Evolutionary conservation across 2,888 invertebrate species (phyloP).

Genomic region (Chesias legatella): DNA sequence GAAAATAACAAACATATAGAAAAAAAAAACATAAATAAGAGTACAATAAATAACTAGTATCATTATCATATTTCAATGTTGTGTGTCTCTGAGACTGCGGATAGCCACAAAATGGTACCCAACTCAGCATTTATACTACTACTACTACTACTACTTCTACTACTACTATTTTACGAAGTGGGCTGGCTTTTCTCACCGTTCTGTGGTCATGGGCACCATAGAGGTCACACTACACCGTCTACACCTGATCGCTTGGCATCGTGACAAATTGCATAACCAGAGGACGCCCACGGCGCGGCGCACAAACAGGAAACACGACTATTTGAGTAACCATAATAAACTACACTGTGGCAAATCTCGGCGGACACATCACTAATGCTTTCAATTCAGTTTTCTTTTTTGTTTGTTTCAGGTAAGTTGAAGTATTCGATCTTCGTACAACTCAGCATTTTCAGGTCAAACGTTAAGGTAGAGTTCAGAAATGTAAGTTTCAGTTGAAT

Average conservation of each 20-base stretch:
- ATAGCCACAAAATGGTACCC: too few species aligned
- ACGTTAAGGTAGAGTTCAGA: conserved; percentile 21
- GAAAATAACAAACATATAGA: too few species aligned
- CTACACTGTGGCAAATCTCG: conserved; percentile 31
- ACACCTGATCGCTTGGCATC: conserved; percentile 73
- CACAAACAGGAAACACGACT: conserved; percentile 73
- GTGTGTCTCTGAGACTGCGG: too few species aligned
- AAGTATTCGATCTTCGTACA: conserved; percentile 9
- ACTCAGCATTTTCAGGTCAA: conserved; percentile 13
- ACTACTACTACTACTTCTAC: too few species aligned
- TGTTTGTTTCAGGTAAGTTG: conserved; percentile 58
- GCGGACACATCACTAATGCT: conserved; percentile 20
- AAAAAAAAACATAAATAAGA: too few species aligned
- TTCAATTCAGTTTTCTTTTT: conserved; percentile 27
- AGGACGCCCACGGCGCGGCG: conserved; percentile 44
- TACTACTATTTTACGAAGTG: too few species aligned
- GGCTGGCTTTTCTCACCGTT: conserved; percentile 39
- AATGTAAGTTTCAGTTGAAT: not conserved
- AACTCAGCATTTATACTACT: too few species aligned
- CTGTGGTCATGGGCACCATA: conserved; percentile 36
- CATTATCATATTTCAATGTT: too few species aligned
- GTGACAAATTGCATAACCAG: conserved; percentile 71
- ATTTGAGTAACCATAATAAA: conserved; percentile 59
- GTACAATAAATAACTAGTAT: too few species aligned
- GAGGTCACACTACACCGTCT: conserved; percentile 61